Percentiles rank a stretch among this genome's conserved stretches.
phyloP scores from a whole-genome alignment of 2,888 invertebrate species.

The Encarsia formosa region DNA sequence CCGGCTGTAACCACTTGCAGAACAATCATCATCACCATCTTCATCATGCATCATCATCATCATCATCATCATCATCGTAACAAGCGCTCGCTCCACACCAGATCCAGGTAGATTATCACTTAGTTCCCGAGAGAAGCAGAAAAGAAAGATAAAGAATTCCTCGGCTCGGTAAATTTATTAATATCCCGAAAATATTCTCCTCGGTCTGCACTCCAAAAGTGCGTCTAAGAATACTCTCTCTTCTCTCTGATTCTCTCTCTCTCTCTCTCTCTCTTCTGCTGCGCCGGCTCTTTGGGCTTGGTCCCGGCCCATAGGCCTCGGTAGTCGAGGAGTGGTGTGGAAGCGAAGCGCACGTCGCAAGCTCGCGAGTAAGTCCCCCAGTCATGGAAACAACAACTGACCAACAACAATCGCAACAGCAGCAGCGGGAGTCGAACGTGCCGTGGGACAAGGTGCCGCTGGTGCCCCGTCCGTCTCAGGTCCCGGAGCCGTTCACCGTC shows the following conservation, averaged over 20 bases:
- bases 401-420: conserved; percentile 44
- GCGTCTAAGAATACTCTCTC: conserved; percentile 4
- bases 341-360: too few species aligned
- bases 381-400: background rate
- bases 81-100: too few species aligned
- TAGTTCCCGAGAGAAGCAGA: too few species aligned
- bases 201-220: too few species aligned
- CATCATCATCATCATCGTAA: too few species aligned
- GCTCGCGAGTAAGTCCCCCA: background rate
- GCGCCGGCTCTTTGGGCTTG: background rate
- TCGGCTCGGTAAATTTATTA: too few species aligned
- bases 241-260: conserved; percentile 1
- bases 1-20: too few species aligned
- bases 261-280: background rate
- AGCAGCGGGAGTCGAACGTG: conserved; percentile 70
- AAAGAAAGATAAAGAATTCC: too few species aligned
- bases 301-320: conserved; percentile 4
- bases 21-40: too few species aligned
- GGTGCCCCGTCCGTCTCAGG: conserved; percentile 80
- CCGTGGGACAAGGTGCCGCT: conserved; percentile 87
- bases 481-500: conserved; percentile 80
- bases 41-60: too few species aligned
- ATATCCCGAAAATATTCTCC: too few species aligned
- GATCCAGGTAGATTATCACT: too few species aligned
- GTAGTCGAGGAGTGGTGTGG: conserved; percentile 38